A percentile compares a stretch with the other conserved stretches of the same genome.
Evolutionary conservation across 2,797 vertebrate species (phyloP).

Genomic region (Moxostoma hubbsi): DNA sequence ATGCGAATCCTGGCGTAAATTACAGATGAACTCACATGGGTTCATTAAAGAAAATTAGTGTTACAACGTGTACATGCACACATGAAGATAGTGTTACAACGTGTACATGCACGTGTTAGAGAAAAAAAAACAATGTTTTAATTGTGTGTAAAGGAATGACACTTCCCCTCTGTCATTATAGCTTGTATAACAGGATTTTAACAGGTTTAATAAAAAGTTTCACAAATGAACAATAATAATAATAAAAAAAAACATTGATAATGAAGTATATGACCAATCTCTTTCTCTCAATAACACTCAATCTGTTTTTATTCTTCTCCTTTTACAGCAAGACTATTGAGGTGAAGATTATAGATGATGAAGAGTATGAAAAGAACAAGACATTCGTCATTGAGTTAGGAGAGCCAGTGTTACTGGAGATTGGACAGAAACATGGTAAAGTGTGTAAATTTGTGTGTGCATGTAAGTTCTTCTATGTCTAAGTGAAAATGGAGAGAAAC

Average conservation of each 20-base stretch:
- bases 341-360: slow-evolving; percentile 87
- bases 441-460: slow-evolving; percentile 44
- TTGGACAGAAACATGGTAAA: slow-evolving; percentile 79
- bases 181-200: neutral
- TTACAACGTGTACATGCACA: neutral
- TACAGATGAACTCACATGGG: slow-evolving; percentile 1
- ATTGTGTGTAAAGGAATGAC: neutral
- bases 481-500: neutral
- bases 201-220: neutral
- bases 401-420: slow-evolving; percentile 81
- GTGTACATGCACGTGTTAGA: neutral
- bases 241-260: neutral
- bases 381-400: slow-evolving; percentile 82
- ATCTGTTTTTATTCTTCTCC: neutral
- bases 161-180: neutral
- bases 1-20: slow-evolving; percentile 5
- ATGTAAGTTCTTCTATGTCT: neutral
- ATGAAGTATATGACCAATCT: neutral
- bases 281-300: neutral
- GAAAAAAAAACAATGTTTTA: slow-evolving; percentile 8
- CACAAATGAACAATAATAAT: neutral
- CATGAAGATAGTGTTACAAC: neutral
- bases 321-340: slow-evolving; percentile 82
- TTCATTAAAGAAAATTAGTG: neutral
- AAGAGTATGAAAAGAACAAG: slow-evolving; percentile 89